Base-by-base conservation (phyloP, 2,113 vertebrate genomes). In the Xenus cinereus region DNA sequence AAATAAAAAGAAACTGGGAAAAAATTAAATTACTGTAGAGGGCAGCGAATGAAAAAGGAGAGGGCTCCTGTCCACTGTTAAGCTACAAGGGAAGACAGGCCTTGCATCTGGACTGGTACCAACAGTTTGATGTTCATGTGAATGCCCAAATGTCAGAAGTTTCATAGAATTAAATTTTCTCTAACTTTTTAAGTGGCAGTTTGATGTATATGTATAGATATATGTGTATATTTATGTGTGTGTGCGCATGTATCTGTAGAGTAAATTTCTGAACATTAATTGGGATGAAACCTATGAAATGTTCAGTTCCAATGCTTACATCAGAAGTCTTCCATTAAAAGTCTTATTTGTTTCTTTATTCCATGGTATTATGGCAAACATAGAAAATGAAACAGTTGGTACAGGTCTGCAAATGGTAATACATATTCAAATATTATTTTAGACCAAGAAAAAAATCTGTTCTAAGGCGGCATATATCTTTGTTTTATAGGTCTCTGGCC, bases 401-500 rank as follows among this genome's bases (percentile, higher is more conserved):
- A 53, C 80, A 80, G 26, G 27, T 97, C 85, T 95, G 63, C 62
- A 91, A 80, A 72, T 68, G 35, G 22, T 73, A 60, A 46, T 82
- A 59, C 3, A 10, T 77, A 72, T 89, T 87, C 23, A 89, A 69
- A 54, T 78, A 14, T 26, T 92, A 30, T 69, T 93, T 96, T 53
- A 82, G 60, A 78, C 30, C 9, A 16, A 46, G 71, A 71, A 77
- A 69, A 69, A 51, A 17, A 9, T 53, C 6, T 91, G 15, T 91
- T 90, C 33, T 95, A 77, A 95, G 43, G 37, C 60, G 32, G n/a
- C 1, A 0, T 74, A 87, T 94, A 14, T 97, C 43, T 95, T 96
- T 96, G 72, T 97, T 94, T 97, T 98, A 14, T 68, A 99, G 99
- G 99, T 98, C 98, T 99, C 97, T 99, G 99, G 99, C 99, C 99